Conservation (phyloP, 1,140 invertebrate species). For the Cydia pomonella region DNA sequence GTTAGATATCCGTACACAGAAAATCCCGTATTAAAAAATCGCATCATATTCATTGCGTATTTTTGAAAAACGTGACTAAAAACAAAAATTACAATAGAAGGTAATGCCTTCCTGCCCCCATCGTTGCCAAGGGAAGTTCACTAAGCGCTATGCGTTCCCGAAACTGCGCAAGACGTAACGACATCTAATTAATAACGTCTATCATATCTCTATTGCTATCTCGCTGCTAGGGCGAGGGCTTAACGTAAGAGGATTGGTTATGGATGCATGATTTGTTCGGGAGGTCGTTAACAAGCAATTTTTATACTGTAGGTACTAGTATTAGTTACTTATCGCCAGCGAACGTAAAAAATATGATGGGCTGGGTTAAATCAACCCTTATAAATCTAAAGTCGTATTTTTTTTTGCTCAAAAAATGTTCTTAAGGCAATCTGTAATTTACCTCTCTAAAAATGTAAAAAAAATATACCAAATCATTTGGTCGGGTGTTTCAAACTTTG, state of each 20-base stretch:
- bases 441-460: too few relatives aligned
- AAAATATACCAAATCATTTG: too few relatives aligned
- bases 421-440: too few relatives aligned
- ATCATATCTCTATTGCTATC: constrained; percentile 76
- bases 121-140: constrained; percentile 46
- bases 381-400: too few relatives aligned
- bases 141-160: constrained; percentile 61
- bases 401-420: too few relatives aligned
- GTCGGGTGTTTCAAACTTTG: too few relatives aligned
- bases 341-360: too few relatives aligned
- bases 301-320: constrained; percentile 55
- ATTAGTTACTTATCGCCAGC: not conserved
- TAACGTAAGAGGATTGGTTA: constrained; percentile 76
- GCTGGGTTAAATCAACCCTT: too few relatives aligned
- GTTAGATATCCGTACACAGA: not conserved
- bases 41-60: not conserved
- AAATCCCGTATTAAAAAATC: not conserved
- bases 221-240: constrained; percentile 50
- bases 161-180: constrained; percentile 77
- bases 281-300: constrained; percentile 62
- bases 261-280: constrained; percentile 74
- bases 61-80: not conserved
- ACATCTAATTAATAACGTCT: constrained; percentile 80
- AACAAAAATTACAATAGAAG: constrained; percentile 14
- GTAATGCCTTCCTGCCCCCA: constrained; percentile 23